Base-by-base conservation (phyloP, 2,113 vertebrate species). In the Dryoscopus gambensis region DNA sequence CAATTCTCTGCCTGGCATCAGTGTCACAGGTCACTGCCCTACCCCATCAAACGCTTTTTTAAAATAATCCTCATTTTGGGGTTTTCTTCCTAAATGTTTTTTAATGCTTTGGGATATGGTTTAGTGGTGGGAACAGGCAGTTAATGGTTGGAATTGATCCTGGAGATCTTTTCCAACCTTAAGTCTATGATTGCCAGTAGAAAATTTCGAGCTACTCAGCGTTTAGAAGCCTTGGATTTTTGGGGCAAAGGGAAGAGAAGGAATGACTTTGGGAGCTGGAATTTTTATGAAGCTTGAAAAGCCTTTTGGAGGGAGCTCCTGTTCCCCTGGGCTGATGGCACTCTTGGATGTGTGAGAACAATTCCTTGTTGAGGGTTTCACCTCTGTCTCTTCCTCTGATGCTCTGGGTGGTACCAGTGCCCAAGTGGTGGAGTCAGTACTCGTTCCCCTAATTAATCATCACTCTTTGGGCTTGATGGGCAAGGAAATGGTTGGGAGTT, bases 271-370 rank as follows among this genome's bases (percentile, higher is more conserved):
- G 19, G 68, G 56, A 88, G 46, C 13, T 86, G 57, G 17, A 23
- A 42, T n/a, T 37, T 11, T 47, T 10, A 12, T 6, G 11, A n/a
- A 67, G 31, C 1, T 20, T 39, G 16, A 30, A 49, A 52, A 20
- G 10, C 8, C 18, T 46, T 74, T 49, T 53, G 53, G 53, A 77
- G 35, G 55, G 28, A 68, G 22, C 28, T 87, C 39, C 63, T 1
- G 3, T 22, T 22, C 52, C 68, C 7, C 1, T 14, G 22, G 44
- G 52, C 35, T 31, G 59, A 13, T 59, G 50, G 27, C 10, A 2
- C 15, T 0, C 10, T 13, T 78, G 16, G 17, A 25, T 0, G 0
- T n/a, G 20, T 35, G 40, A 2, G 5, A 33, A 15, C 24, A 13
- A 30, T 3, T 64, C 50, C 28, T 35, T 6, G 4, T 1, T 9